A percentile compares a stretch with the other conserved stretches of the same genome.
These are phyloP conservation scores for Paradisaea rubra DNA, from an alignment of 2,113 vertebrate species.

Conservation along the genomic window DNA sequence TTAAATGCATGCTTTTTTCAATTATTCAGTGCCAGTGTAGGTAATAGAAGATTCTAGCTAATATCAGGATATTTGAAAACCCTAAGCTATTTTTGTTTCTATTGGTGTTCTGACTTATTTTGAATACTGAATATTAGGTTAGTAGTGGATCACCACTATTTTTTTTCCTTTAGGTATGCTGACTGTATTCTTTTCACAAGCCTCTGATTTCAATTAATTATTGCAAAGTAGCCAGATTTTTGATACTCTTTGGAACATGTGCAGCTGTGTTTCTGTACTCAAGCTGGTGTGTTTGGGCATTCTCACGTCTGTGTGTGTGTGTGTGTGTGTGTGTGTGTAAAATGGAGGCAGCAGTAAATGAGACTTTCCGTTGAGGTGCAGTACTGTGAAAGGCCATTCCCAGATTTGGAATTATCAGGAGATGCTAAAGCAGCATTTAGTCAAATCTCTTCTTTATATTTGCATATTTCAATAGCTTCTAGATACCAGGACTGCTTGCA, in stretches of 20 bases:
- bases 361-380: background rate
- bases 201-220: background rate
- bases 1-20: slow-evolving; percentile 35
- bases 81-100: background rate
- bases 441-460: background rate
- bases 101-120: background rate
- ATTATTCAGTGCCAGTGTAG: background rate
- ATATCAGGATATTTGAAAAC: background rate
- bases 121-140: background rate
- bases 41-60: background rate
- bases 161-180: background rate
- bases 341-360: background rate
- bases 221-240: background rate
- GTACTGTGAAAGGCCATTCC: background rate
- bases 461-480: background rate
- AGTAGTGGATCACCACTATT: background rate
- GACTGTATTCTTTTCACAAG: background rate
- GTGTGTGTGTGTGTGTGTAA: background rate
- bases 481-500: background rate
- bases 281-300: background rate
- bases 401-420: background rate
- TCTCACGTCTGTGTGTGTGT: background rate
- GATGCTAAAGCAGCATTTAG: background rate
- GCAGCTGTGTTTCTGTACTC: background rate
- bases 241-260: background rate